Base-by-base conservation (phyloP, 2,113 vertebrate genomes). In the Phainopepla nitens region DNA sequence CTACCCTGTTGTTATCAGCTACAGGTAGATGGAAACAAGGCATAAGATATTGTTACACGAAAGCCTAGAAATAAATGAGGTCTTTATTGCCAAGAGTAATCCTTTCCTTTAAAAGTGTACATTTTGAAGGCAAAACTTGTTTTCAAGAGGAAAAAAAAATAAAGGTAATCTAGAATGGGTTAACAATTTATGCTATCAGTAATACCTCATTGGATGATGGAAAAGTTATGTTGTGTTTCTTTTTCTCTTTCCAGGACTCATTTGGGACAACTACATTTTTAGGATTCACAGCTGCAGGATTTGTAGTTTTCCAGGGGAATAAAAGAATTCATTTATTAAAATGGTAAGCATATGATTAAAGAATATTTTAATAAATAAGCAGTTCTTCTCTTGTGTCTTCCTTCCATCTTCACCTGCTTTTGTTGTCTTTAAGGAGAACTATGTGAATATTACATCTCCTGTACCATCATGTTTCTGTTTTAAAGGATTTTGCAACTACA, bases 251-350 rank as follows among this genome's bases (percentile, higher is more conserved):
- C 51, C 97, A 99, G 99, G 99, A 99, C 97, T 99, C 99, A 89
- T 98, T 98, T 6, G 99, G 99, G 51, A 98, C 97, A 47, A 99
- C 99, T 68, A 99, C 99, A 13, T 99, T 99, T 97, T 98, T 99
- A 75, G 99, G 99, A 85, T 99, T 99, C 97, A 99, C 99, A 71
- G 99, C 99, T 90, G 98, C 98, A 66, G 99, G 99, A 70, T 99
- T 99, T 98, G 99, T 99, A 86, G 99, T 99, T 91, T 99, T 99
- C 97, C 99, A 99, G 96, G 99, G 99, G 96, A 99, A 99, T 98
- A 99, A 99, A 97, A 98, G 99, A 96, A 99, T 99, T 97, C 98
- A 99, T 87, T 98, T 99, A 87, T 98, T 99, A 94, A 99, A 99
- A 98, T 99, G 99, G 99, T 99, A 98, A 98, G 97, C 69, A 50